Evolutionary conservation across 1,140 invertebrate species (phyloP).

Genomic region (Diabrotica virgifera): DNA sequence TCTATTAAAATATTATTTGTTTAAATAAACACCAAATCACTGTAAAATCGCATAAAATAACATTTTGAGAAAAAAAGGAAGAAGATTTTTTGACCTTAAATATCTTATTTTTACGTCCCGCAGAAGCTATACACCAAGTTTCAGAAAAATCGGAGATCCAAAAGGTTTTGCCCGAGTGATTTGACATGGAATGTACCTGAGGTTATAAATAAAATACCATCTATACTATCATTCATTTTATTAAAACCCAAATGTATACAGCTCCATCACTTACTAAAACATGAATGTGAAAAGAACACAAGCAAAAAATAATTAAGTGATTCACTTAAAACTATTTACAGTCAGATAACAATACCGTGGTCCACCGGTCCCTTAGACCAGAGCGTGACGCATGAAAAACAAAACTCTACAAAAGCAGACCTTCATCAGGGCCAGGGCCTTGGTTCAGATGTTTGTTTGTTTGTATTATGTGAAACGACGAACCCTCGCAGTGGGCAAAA

Average conservation of each 20-base stretch:
- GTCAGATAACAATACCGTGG: slow-evolving; percentile 48
- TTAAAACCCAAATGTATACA: slow-evolving; percentile 51
- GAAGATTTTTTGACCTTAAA: too few relatives aligned
- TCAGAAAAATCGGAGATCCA: too few relatives aligned
- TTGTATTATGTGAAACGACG: neutral
- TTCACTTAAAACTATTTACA: slow-evolving; percentile 51
- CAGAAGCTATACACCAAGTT: too few relatives aligned
- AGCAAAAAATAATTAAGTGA: slow-evolving; percentile 49
- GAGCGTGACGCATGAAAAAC: slow-evolving; percentile 43
- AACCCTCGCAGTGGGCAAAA: neutral
- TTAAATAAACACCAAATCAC: too few relatives aligned
- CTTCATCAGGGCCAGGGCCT: slow-evolving; percentile 31
- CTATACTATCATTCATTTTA: slow-evolving; percentile 49
- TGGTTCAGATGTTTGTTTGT: too few relatives aligned
- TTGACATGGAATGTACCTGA: too few relatives aligned
- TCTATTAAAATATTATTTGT: too few relatives aligned
- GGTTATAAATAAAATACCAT: neutral
- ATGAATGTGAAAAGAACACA: slow-evolving; percentile 49
- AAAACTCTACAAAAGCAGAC: slow-evolving; percentile 46
- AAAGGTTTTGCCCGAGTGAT: too few relatives aligned
- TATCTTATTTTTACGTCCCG: too few relatives aligned
- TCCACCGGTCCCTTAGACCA: slow-evolving; percentile 47
- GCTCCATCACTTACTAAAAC: slow-evolving; percentile 47
- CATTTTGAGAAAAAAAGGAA: too few relatives aligned
- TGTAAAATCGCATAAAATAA: too few relatives aligned